Base-by-base conservation (phyloP, 2,888 invertebrate genomes). In the Exocentrus adspersus region DNA sequence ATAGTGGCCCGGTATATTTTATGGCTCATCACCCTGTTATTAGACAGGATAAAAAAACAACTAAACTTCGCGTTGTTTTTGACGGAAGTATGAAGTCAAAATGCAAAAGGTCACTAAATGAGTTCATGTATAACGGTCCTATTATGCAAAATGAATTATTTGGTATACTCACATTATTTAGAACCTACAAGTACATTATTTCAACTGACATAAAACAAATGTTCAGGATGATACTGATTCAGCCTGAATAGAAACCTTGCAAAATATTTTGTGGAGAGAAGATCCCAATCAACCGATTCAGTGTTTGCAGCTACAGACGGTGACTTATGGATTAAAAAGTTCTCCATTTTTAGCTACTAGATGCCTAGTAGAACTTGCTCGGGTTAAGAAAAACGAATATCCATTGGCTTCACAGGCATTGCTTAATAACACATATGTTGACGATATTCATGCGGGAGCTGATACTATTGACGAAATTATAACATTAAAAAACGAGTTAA, bases 271-370 rank as follows among this genome's bases (percentile, higher is more conserved):
- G 3, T 65, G 61, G 58, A 16, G 56, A 16, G 48, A 61, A 5
- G 10, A 9, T 45, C 37, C 62, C 1, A 6, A 37, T 17, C n/a
- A 30, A n/a, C 45, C 45, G 5, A 7, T 60, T 1, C 10, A 32
- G 24, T 56, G 50, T 28, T 32, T 51, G 2, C 42, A 54, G 12
- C 24, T 68, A 17, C 9, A 51, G 1, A 65, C 62, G 9, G 52
- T 65, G 1, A 62, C 53, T 1, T 65, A 52, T 50, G 60, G 65
- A 7, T 59, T 60, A 19, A 45, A 59, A 10, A 37, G 19, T 7
- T 62, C 57, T n/a, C 65, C 68, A 6, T 67, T 37, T 48, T 20
- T 64, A 14, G 63, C 62, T 20, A 63, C 57, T 20, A 46, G 56
- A 17, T 43, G 53, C 17, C 30, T 67, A 20, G 12, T 50, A 28